Percentiles rank a stretch among this genome's conserved stretches.
phyloP scores from a whole-genome alignment of 2,797 vertebrate genomes.

The Catostomus latipinnis region DNA sequence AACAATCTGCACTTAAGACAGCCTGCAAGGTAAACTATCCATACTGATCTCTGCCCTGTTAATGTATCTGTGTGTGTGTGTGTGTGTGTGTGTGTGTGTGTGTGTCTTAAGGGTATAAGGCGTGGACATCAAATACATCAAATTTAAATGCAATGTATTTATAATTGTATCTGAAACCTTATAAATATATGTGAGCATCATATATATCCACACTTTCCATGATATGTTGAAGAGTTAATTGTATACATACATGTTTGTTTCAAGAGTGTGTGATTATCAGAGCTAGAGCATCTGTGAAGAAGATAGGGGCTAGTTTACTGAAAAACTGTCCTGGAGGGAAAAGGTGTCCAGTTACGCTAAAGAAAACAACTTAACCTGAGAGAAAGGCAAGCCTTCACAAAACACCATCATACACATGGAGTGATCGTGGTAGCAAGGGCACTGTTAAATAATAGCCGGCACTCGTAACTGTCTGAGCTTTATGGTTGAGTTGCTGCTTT shows the following conservation, averaged over 20 bases:
- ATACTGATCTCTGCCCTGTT: slow-evolving; percentile 41
- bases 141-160: no score
- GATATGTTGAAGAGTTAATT: not conserved
- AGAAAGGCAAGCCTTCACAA: slow-evolving; percentile 39
- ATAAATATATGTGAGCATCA: not conserved
- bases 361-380: slow-evolving; percentile 48
- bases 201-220: not conserved
- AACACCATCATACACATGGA: slow-evolving; percentile 28
- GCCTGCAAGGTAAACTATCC: slow-evolving; percentile 46
- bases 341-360: slow-evolving; percentile 62
- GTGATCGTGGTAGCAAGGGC: slow-evolving; percentile 3
- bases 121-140: not conserved
- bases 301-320: slow-evolving; percentile 44
- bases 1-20: slow-evolving; percentile 55
- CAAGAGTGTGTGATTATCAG: not conserved
- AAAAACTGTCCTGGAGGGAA: slow-evolving; percentile 55
- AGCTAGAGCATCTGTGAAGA: slow-evolving; percentile 58
- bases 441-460: slow-evolving; percentile 19
- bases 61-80: slow-evolving; percentile 32
- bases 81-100: not conserved
- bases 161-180: not conserved
- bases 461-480: slow-evolving; percentile 25
- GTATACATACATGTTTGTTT: not conserved
- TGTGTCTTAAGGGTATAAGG: slow-evolving; percentile 5
- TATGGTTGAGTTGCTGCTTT: slow-evolving; percentile 27